Evolutionary conservation across 2,113 vertebrate species (phyloP).

Genomic region (Beaufortia kweichowensis): DNA sequence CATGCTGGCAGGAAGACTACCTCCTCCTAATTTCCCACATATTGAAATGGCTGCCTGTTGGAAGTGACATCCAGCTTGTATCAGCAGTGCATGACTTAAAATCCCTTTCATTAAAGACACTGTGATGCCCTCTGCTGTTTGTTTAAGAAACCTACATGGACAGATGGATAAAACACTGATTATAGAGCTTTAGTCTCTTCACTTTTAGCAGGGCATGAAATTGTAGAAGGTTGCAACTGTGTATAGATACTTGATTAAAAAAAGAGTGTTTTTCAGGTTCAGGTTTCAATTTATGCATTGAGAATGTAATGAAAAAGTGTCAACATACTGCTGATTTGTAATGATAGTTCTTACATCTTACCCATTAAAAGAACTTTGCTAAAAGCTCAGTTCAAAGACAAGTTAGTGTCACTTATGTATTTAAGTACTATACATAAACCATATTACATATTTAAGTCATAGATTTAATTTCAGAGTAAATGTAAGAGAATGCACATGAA

Average conservation of each 20-base stretch:
- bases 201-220: neutral
- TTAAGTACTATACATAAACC: neutral
- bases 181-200: neutral
- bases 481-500: neutral
- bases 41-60: conserved; percentile 9
- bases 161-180: neutral
- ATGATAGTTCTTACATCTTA: neutral
- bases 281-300: neutral
- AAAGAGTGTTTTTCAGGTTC: neutral
- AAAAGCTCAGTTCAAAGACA: neutral
- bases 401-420: neutral
- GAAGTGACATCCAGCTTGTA: neutral
- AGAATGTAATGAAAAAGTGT: conserved; percentile 19
- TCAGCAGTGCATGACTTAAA: conserved; percentile 3
- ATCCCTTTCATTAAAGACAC: conserved; percentile 14
- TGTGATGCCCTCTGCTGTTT: conserved; percentile 33
- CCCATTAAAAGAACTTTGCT: neutral
- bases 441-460: neutral
- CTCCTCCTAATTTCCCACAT: neutral
- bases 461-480: neutral
- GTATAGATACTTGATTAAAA: neutral
- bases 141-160: neutral
- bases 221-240: neutral
- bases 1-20: conserved; percentile 44
- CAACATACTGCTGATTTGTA: too few relatives aligned